Conservation (phyloP, 53 echinoderm and acorn worm genomes). For the Paracentrotus lividus region DNA sequence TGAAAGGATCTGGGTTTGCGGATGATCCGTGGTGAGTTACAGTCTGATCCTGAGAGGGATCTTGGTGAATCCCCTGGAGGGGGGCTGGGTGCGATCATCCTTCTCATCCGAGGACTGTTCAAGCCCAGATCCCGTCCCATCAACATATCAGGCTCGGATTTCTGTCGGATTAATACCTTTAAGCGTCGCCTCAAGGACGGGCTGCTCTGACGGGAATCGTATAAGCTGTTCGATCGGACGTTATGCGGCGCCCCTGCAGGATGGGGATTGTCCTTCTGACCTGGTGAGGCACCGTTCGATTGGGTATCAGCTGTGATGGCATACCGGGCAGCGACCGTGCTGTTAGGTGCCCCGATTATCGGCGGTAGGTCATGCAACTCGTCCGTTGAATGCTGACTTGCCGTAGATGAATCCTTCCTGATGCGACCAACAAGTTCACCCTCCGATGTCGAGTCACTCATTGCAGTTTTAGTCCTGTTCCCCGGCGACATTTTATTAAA, state of each 20-base stretch:
- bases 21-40: conserved; percentile 61
- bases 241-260: not conserved
- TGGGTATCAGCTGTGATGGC: not conserved
- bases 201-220: conserved; percentile 51
- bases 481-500: conserved; percentile 40
- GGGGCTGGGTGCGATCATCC: conserved; percentile 62
- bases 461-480: no score
- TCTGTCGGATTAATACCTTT: conserved; percentile 52
- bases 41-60: conserved; percentile 57
- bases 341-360: conserved; percentile 43
- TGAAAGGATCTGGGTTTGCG: conserved; percentile 59
- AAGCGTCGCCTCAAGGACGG: conserved; percentile 58
- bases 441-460: conserved; percentile 50
- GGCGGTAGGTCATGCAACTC: conserved; percentile 58
- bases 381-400: conserved; percentile 55
- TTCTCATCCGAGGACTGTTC: not conserved
- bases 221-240: conserved; percentile 50
- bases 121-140: conserved; percentile 16
- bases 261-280: conserved; percentile 29
- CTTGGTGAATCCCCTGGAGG: conserved; percentile 49
- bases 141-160: conserved; percentile 68
- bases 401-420: conserved; percentile 53
- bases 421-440: not conserved
- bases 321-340: conserved; percentile 3
- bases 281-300: not conserved